A percentile compares a stretch with the other conserved stretches of the same genome.
These are phyloP conservation scores for Lithophane semibrunnea DNA, from an alignment of 2,888 invertebrate genomes.

Conservation along the genomic window DNA sequence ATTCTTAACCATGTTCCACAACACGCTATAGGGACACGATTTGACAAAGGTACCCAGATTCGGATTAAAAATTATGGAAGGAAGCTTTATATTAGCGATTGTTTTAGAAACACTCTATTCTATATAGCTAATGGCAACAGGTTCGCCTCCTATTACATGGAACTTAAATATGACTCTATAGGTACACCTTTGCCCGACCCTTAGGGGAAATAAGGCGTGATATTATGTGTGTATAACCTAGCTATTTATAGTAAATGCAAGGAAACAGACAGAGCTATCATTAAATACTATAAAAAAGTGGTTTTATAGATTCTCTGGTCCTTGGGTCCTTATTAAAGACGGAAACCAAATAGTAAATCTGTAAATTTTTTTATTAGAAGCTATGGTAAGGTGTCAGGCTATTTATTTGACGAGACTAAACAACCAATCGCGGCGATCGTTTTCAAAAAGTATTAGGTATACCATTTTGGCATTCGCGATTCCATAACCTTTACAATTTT, in stretches of 20 bases:
- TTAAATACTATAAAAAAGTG: background rate
- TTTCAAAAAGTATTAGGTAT: background rate
- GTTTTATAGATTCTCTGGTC: background rate
- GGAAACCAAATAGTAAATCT: background rate
- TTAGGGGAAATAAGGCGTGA: too few relatives aligned
- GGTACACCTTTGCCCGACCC: too few relatives aligned
- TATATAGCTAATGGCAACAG: too few relatives aligned
- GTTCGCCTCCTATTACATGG: too few relatives aligned
- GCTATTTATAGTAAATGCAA: background rate
- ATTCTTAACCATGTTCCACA: constrained; percentile 10
- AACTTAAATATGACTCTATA: too few relatives aligned
- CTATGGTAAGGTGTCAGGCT: background rate
- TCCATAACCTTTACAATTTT: too few relatives aligned
- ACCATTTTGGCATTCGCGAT: background rate
- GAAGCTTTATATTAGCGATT: background rate
- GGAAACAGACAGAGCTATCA: background rate
- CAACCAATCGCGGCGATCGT: background rate
- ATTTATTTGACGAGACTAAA: background rate
- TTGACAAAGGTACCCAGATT: background rate
- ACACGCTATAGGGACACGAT: background rate
- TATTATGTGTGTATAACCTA: background rate
- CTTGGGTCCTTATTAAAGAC: background rate
- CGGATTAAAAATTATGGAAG: background rate
- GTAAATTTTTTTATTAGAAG: background rate
- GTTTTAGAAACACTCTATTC: background rate